Evolutionary conservation across 2,113 vertebrate species (phyloP), one percentile per base, ranked within the genome.

Genomic region (Dipodomys spectabilis): DNA sequence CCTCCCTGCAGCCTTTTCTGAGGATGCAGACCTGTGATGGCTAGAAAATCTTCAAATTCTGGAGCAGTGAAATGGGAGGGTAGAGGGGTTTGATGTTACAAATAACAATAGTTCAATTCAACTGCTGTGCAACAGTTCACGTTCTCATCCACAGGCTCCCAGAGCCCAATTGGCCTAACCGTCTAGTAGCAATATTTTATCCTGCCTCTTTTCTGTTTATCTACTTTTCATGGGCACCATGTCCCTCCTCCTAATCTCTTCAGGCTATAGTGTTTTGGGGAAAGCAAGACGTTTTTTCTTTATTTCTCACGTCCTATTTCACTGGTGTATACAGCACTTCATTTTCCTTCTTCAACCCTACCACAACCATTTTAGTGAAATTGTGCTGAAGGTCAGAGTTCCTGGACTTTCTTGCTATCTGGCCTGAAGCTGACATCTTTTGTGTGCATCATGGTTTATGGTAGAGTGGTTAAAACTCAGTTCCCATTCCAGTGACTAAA

Each of bases 401-500:
- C 57, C 89, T 71, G 25, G 86, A 49, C 60, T 87, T 75, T 32
- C 28, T 69, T 89, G 74, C 83, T 87, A 8, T 72, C 57, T 94
- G 82, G 81, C 89, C 81, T 64, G 60, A 95, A 94, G 89, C 92
- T 74, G 88, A 92, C 89, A 93, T 92, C 67, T 92, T 96, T 92
- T 96, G 72, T 97, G 83, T 2, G 1, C 49, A 15, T 85, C 91
- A 83, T 53, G 27, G 77, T 95, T 97, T 94, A 84, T 88, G 95
- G 80, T 22, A 94, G 72, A 95, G 80, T 75, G 86, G 83, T 96
- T 96, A 94, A 93, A 96, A 95, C 92, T 94, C 86, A 94, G 86
- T 74, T 95, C 89, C 91, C 89, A 91, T 95, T 91, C 93, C 89
- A 77, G 75, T 93, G 88, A 94, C 96, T 96, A 94, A 95, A 95